Base-by-base conservation (phyloP, 1,140 invertebrate species). In the Drosophila virilis region DNA sequence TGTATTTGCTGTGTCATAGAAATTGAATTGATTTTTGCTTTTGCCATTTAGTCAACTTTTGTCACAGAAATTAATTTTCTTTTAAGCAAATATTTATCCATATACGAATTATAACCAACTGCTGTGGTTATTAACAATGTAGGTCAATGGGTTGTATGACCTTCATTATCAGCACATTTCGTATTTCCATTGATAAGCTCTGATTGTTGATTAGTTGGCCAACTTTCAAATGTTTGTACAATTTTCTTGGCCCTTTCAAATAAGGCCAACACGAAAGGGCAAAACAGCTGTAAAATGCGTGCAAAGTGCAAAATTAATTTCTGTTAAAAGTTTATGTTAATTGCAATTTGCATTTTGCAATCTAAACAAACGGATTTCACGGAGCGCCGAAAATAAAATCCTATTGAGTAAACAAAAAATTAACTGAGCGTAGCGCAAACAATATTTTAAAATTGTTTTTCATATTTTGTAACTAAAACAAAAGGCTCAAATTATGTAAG, bases 331-430 rank as follows among this genome's bases (percentile, higher is more conserved):
- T 57, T 43, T 54, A 67, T 74, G 74, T 64, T 67, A 77, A 74
- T 46, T 81, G 70, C 78, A 74, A 81, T 80, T 81, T 77, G 54
- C 73, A 77, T 71, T 80, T 71, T 46, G 38, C 64, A 69, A 64
- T 32, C 59, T 35, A 75, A 79, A 72, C 43, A 45, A 45, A 65
- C 45, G 22, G 57, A 77, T 70, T 77, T 42, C 59, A 68, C 45
- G 62, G 70, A 17, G 68, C 52, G 40, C 33, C 33, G 61, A 58
- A 66, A 60, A 55, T 33, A 38, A 69, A 77, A 69, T 12, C 37
- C 22, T 54, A 62, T 50, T 55, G 45, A 59, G 52, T 73, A 77
- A 80, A 66, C 55, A 73, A 51, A 37, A 74, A 12, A 8, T n/a
- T 38, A 60, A 59, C 38, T 28, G 66, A 52, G 66, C 37, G 67